Evolutionary conservation across 1,140 invertebrate genomes (phyloP), one percentile per base, ranked within the genome.

Genomic region (Neodiprion fabricii): DNA sequence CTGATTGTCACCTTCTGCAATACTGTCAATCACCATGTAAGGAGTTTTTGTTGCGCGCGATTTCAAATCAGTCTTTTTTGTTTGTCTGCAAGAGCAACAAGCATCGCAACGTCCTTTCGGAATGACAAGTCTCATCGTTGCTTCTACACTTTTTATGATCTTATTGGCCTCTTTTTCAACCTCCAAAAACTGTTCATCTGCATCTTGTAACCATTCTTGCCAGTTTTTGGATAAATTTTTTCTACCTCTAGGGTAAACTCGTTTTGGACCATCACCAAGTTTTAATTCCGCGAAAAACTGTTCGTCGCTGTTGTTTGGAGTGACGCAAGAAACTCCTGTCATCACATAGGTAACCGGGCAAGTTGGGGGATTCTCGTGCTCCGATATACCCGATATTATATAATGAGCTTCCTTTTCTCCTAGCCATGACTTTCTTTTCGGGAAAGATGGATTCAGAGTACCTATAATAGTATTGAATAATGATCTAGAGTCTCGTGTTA

Each of bases 61-160:
- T 28, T 75, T 80, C 10, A 79, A 14, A 9, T 82, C 68, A 17
- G 78, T 50, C 47, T 85, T 85, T 50, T 71, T 77, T 0, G 76
- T 82, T 74, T 87, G 80, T 70, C 81, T 78, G 72, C 85, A 86
- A 0, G 77, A 70, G 48, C 85, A 87, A 48, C 85, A 87, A 67
- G 71, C 75, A 48, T 85, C 83, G n/a, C 85, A 88, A 8, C 67
- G 71, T 0, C 71, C 75, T 7, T 28, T 71, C 23, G 80, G 77
- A 12, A 79, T 75, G 1, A 83, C 74, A 0, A 74, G 47, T 71
- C 77, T 81, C 0, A 78, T 77, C 17, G 72, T 80, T 10, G 75
- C 69, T 48, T 78, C 71, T 2, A 86, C 75, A 23, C 53, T 79
- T 14, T 80, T 79, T 8, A 84, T 76, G n/a, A 87, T 71, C 28